Percentiles rank a stretch among this genome's conserved stretches.
Evolutionary conservation across 2,888 invertebrate species (phyloP).

Genomic region (Oscheius myriophilus): DNA sequence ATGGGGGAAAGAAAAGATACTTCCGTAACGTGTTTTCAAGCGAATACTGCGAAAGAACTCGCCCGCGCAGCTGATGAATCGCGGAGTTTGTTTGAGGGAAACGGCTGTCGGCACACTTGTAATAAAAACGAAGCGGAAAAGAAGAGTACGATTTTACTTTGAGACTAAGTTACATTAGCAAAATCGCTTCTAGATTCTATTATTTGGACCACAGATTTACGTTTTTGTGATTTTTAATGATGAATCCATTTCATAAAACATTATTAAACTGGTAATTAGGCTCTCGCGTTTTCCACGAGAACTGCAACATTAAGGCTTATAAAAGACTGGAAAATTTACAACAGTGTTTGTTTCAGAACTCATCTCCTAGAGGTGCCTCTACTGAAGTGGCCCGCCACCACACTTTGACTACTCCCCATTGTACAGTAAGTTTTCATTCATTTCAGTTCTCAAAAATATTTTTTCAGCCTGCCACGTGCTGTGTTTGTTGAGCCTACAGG

Average conservation of each 20-base stretch:
- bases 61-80: conserved; percentile 1
- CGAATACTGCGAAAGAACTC: neutral
- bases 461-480: conserved; percentile 61
- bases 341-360: conserved; percentile 17
- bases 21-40: neutral
- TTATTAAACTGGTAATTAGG: no score
- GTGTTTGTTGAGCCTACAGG: conserved; percentile 68
- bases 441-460: neutral
- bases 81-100: neutral
- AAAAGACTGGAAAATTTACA: no score
- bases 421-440: conserved; percentile 40
- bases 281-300: no score
- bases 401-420: conserved; percentile 40
- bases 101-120: neutral
- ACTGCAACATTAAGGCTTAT: no score
- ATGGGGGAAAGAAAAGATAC: neutral
- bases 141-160: no score
- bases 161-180: no score
- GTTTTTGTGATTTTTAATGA: no score
- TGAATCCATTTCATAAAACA: no score
- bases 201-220: no score
- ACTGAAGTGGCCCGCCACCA: conserved; percentile 13
- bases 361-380: conserved; percentile 28
- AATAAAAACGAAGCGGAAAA: no score
- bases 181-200: no score